These are phyloP conservation scores for Hydroisotoma schaefferi DNA, from an alignment of 2,888 invertebrate genomes.

Conservation along the genomic window DNA sequence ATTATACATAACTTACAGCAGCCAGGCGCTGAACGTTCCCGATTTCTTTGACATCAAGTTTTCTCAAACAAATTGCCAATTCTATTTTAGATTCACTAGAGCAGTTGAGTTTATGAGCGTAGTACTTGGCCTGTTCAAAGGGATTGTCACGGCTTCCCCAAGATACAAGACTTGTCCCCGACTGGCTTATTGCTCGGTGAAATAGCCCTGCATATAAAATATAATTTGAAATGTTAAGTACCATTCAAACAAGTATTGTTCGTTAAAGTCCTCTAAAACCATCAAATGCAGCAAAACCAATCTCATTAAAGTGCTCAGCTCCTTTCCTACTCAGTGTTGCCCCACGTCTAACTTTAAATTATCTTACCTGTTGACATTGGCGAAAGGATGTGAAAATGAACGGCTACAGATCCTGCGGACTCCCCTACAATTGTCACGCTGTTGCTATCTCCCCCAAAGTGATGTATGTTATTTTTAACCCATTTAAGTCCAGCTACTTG, in stretches of 20 bases:
- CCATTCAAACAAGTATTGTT: too few relatives aligned
- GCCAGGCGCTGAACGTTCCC: conserved; percentile 24
- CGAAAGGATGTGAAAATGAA: conserved; percentile 19
- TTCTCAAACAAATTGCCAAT: conserved; percentile 24
- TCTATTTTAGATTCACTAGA: conserved; percentile 13
- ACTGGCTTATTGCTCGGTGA: conserved; percentile 29
- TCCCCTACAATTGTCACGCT: conserved; percentile 25
- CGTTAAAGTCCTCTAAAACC: too few relatives aligned
- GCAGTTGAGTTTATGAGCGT: conserved; percentile 23
- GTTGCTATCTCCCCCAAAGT: conserved; percentile 24
- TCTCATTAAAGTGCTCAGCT: too few relatives aligned
- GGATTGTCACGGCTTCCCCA: conserved; percentile 30
- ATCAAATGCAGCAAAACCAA: too few relatives aligned
- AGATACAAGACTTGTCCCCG: conserved; percentile 27
- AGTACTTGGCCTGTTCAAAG: conserved; percentile 23
- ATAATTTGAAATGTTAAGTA: too few relatives aligned
- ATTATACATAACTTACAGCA: conserved; percentile 19
- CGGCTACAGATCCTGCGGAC: conserved; percentile 20
- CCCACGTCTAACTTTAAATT: too few relatives aligned
- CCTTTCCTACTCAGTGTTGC: too few relatives aligned
- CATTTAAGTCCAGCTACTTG: conserved; percentile 20
- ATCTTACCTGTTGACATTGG: conserved; percentile 21
- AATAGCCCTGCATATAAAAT: conserved; percentile 20
- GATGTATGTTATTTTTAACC: conserved; percentile 1
- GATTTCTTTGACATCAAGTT: conserved; percentile 24